Conservation (phyloP, 2,113 vertebrate species). For the Plestiodon gilberti region DNA sequence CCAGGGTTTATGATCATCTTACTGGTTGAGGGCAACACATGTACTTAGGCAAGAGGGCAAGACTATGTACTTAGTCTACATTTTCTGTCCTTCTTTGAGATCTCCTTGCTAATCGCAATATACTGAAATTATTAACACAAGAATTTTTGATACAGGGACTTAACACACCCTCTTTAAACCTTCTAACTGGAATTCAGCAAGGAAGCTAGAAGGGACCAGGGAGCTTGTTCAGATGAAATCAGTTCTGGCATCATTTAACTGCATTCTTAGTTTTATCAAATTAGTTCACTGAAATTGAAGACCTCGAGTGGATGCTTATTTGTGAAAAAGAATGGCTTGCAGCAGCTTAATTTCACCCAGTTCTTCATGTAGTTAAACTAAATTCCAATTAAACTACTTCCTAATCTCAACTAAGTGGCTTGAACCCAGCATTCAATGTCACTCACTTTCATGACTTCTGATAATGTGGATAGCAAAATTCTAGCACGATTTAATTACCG, state of each 20-base stretch:
- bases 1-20: no score
- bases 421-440: not conserved
- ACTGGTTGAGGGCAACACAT: no score
- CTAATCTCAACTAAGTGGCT: not conserved
- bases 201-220: not conserved
- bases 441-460: not conserved
- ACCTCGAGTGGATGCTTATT: not conserved
- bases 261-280: not conserved
- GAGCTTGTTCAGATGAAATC: not conserved
- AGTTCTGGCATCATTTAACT: not conserved
- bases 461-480: not conserved
- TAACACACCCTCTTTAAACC: not conserved
- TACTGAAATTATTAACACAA: not conserved
- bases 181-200: not conserved
- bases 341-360: not conserved
- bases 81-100: no score
- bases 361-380: not conserved
- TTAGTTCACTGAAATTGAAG: not conserved
- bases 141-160: not conserved
- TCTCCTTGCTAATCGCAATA: not conserved
- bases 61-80: no score
- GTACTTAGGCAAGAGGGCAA: no score
- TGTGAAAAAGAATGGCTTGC: not conserved
- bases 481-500: not conserved
- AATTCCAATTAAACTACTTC: slow-evolving; percentile 7